These are phyloP conservation scores for Spea hammondii DNA, from an alignment of 2,797 vertebrate genomes.

Conservation along the genomic window DNA sequence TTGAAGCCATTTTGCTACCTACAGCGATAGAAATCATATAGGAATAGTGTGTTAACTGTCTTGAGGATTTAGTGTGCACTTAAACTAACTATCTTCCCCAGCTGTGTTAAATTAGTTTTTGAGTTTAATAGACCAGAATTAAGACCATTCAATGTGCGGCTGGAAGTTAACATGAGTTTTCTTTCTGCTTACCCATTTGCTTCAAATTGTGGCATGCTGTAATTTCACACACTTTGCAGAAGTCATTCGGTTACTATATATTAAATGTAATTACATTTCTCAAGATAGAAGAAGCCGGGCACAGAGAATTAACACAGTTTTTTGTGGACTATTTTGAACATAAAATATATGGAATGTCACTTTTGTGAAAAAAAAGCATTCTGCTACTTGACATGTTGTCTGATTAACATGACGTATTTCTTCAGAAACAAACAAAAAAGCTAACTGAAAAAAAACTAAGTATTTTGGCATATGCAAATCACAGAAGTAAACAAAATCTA, in stretches of 20 bases:
- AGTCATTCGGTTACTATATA: conserved; percentile 54
- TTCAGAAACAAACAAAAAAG: not conserved
- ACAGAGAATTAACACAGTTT: conserved; percentile 39
- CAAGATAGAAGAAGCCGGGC: conserved; percentile 43
- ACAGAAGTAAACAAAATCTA: not conserved
- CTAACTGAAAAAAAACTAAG: not conserved
- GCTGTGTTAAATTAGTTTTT: conserved; percentile 52
- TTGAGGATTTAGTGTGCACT: conserved; percentile 44
- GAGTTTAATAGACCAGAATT: conserved; percentile 53
- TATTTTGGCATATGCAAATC: not conserved
- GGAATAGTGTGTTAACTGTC: conserved; percentile 30
- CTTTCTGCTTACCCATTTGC: conserved; percentile 56
- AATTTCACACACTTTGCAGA: conserved; percentile 60
- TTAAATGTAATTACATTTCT: conserved; percentile 47
- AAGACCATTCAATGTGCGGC: conserved; percentile 50
- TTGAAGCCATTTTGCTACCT: not conserved
- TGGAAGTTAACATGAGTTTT: conserved; percentile 55
- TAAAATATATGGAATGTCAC: conserved; percentile 26
- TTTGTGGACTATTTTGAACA: not conserved
- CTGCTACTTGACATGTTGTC: not conserved
- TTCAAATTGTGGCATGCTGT: conserved; percentile 54
- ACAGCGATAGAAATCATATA: conserved; percentile 49
- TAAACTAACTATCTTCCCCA: conserved; percentile 53
- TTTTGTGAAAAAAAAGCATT: not conserved
- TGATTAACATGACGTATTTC: not conserved